Conservation (phyloP, 2,797 vertebrate species). For the Lerista edwardsae region DNA sequence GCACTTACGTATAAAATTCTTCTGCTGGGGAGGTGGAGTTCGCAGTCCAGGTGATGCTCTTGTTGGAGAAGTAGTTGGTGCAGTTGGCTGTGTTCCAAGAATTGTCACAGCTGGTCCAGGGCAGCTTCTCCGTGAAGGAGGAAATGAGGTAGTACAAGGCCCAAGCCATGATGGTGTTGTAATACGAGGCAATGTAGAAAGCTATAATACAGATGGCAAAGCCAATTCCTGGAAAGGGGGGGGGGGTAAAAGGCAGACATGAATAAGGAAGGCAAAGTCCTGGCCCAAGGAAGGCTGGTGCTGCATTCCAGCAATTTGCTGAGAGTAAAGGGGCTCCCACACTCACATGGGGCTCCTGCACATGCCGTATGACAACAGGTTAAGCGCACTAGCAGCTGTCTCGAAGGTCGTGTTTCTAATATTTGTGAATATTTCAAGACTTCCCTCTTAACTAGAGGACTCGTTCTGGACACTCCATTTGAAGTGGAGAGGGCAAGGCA, state of each 20-base stretch:
- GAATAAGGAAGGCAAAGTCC: not conserved
- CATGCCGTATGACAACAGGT: not conserved
- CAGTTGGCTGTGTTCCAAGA: slow-evolving; percentile 95
- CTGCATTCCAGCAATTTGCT: not conserved
- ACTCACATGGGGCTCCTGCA: not conserved
- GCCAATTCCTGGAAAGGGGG: slow-evolving; percentile 86
- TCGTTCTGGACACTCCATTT: not conserved
- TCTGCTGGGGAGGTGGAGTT: slow-evolving; percentile 92
- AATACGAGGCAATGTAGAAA: slow-evolving; percentile 96
- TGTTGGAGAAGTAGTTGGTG: slow-evolving; percentile 87
- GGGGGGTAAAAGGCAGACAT: not conserved
- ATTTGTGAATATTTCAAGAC: not conserved
- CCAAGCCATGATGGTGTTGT: slow-evolving; percentile 99
- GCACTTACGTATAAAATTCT: slow-evolving; percentile 99
- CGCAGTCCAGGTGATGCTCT: slow-evolving; percentile 88
- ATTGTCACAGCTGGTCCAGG: slow-evolving; percentile 94
- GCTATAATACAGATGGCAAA: slow-evolving; percentile 97
- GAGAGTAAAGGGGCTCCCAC: not conserved
- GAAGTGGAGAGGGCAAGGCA: not conserved
- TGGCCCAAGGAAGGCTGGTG: too few species aligned
- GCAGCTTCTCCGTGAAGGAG: slow-evolving; percentile 88
- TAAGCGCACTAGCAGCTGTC: not conserved
- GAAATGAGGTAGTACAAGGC: slow-evolving; percentile 96
- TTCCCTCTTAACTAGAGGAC: too few species aligned
- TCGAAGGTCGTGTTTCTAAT: not conserved